Percentiles rank a stretch among this genome's conserved stretches.
Evolutionary conservation across 1,140 invertebrate species (phyloP).

Genomic region (Hestina assimilis): DNA sequence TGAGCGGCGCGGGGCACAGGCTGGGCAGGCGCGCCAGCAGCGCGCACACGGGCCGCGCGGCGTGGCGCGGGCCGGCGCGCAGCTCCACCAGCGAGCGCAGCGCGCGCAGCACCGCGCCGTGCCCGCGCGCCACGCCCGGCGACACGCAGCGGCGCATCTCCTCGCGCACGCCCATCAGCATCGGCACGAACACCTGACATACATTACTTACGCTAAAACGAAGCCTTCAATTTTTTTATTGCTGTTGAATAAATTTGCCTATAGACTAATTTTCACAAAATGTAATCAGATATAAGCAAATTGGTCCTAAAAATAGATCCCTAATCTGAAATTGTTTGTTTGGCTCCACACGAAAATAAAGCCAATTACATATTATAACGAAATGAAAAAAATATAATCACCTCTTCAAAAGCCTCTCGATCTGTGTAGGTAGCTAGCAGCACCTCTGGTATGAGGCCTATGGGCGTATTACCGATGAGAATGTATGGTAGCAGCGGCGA

Average conservation of each 20-base stretch:
- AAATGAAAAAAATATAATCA: slow-evolving; percentile 33
- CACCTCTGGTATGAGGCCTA: slow-evolving; percentile 69
- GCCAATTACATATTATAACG: too few relatives aligned
- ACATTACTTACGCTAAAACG: neutral
- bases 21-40: slow-evolving; percentile 86
- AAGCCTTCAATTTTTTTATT: too few relatives aligned
- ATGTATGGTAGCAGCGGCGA: slow-evolving; percentile 69
- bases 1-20: slow-evolving; percentile 86
- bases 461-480: slow-evolving; percentile 60
- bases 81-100: slow-evolving; percentile 65
- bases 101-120: slow-evolving; percentile 63
- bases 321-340: too few relatives aligned
- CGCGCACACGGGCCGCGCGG: slow-evolving; percentile 85
- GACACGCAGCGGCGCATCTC: slow-evolving; percentile 72
- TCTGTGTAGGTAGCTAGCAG: slow-evolving; percentile 63
- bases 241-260: too few relatives aligned
- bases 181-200: slow-evolving; percentile 61
- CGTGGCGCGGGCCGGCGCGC: slow-evolving; percentile 55
- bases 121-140: slow-evolving; percentile 47
- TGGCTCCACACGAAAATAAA: too few relatives aligned
- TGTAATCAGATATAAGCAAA: too few relatives aligned
- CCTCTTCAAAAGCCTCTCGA: slow-evolving; percentile 66
- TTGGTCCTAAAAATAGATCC: too few relatives aligned
- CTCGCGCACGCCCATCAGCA: slow-evolving; percentile 68
- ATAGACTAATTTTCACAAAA: too few relatives aligned